Base-by-base conservation (phyloP, 2,888 invertebrate genomes). In the Drosophila setosimentum region DNA sequence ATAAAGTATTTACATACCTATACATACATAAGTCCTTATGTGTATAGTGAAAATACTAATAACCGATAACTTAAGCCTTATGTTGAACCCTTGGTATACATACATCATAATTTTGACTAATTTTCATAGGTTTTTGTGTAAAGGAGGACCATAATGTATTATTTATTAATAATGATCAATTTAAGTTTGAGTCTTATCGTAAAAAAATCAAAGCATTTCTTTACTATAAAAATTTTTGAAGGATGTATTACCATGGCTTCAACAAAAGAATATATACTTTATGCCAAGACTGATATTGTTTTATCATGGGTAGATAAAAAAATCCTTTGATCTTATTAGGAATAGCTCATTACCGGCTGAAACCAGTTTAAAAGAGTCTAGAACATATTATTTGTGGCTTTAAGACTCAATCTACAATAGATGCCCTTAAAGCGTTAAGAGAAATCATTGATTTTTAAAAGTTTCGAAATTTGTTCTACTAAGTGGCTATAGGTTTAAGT, bases 1-100 rank as follows among this genome's bases (percentile, higher is more conserved):
- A 83, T 68, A 74, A 87, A 73, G 73, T 83, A 75, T 78, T 87
- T 89, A 77, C 70, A 76, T 69, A 62, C 65, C 58, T 53, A 63
- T 57, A 50, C 58, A 65, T 51, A 49, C 57, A 64, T 58, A 53
- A 10, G 33, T 57, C 40, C 57, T 35, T 53, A 30, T 54, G 18
- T 49, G 13, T 61, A n/a, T 61, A 55, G 7, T 63, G 45, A 29
- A 32, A 50, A 50, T 24, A 50, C 57, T 58, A 59, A 59, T 54
- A 54, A 30, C 30, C 49, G 48, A 63, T 27, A 21, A 35, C 51
- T 29, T 45, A 50, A 27, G n/a, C 11, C 48, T 21, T 37, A 48
- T 51, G 51, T 45, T 76, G 3, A 18, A 64, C 7, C 30, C 21
- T 18, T 57, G 29, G 30, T 30, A 21, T 30, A 18, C 50, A 29